These are phyloP conservation scores for Canis aureus DNA, from an alignment of 2,113 vertebrate genomes.

Conservation along the genomic window DNA sequence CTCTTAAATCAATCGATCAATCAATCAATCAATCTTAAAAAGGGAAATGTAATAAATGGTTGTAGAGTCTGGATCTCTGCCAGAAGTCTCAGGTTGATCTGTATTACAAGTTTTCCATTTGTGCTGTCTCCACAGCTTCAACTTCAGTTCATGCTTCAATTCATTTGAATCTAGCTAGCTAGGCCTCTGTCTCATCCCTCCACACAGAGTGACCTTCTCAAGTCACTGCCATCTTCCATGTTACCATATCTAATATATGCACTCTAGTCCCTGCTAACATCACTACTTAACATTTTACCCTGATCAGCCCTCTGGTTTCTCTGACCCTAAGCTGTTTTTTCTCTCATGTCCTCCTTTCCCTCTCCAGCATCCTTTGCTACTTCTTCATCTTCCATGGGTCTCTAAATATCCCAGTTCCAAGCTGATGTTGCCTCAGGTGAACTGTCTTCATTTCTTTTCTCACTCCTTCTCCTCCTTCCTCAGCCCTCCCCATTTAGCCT, in stretches of 20 bases:
- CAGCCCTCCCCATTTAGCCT: neutral
- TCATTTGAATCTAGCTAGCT: neutral
- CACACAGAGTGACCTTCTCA: neutral
- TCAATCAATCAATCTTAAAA: too few relatives aligned
- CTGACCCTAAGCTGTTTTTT: neutral
- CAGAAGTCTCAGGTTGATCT: neutral
- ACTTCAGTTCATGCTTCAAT: neutral
- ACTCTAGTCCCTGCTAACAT: neutral
- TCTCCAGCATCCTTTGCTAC: neutral
- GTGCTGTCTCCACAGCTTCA: neutral
- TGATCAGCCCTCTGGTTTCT: neutral
- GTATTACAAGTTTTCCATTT: neutral
- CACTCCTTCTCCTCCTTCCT: neutral
- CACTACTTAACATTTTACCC: neutral
- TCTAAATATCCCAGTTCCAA: neutral
- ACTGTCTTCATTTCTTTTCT: neutral
- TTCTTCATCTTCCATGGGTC: neutral
- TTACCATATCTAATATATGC: neutral
- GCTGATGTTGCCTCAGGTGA: neutral
- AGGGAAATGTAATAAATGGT: neutral
- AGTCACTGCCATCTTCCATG: neutral
- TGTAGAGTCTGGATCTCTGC: neutral
- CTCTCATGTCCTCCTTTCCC: neutral
- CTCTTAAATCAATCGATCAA: too few relatives aligned
- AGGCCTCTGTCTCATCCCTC: neutral